Evolutionary conservation across 2,113 vertebrate species (phyloP).

Genomic region (Puffinus mauretanicus): DNA sequence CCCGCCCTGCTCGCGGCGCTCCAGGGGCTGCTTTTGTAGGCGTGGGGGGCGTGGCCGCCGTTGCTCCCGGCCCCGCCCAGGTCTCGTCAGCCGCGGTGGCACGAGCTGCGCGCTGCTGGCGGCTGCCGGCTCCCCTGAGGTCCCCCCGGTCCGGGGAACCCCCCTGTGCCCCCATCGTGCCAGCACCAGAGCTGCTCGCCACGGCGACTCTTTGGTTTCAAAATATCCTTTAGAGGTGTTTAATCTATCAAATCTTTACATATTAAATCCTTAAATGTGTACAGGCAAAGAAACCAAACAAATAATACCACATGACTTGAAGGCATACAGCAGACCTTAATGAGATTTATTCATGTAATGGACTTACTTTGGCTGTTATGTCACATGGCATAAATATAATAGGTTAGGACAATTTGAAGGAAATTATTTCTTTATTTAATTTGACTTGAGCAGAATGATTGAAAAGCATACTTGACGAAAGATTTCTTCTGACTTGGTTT

Average conservation of each 20-base stretch:
- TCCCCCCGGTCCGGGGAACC: no score
- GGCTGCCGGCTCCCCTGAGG: no score
- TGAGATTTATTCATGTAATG: not conserved
- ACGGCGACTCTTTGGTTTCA: not conserved
- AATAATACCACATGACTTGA: not conserved
- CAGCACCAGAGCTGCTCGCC: no score
- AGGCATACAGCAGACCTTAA: not conserved
- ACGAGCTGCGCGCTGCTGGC: no score
- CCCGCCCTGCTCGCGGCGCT: no score
- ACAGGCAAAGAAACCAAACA: not conserved
- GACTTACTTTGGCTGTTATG: not conserved
- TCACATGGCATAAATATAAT: not conserved
- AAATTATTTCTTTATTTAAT: conserved; percentile 5
- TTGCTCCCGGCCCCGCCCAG: no score
- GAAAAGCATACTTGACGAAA: not conserved
- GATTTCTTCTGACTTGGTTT: not conserved
- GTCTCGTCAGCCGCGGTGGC: no score
- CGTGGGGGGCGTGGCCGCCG: no score
- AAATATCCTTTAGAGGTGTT: not conserved
- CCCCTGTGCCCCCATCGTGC: no score
- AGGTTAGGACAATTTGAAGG: not conserved
- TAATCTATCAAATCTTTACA: not conserved
- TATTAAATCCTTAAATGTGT: not conserved
- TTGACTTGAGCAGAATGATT: not conserved
- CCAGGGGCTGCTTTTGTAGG: no score